These are phyloP conservation scores for Plebejus anna DNA, from an alignment of 2,888 invertebrate species.

Conservation along the genomic window DNA sequence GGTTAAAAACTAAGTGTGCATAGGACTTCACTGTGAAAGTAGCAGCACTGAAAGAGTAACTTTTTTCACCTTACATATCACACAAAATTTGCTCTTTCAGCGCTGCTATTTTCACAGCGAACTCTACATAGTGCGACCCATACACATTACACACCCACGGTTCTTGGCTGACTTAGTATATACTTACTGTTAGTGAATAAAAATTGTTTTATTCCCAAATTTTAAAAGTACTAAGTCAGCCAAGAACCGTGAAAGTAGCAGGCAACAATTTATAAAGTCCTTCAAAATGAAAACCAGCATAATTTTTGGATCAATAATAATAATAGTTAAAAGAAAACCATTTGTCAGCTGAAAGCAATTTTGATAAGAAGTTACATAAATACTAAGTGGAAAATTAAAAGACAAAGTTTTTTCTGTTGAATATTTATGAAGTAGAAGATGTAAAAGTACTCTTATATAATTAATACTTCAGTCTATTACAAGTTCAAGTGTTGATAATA, in stretches of 20 bases:
- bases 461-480: conserved; percentile 44
- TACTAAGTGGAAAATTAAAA: conserved; percentile 45
- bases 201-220: no score
- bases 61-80: no score
- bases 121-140: no score
- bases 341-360: conserved; percentile 39
- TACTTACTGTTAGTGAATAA: no score
- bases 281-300: background rate
- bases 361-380: conserved; percentile 37
- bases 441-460: conserved; percentile 53
- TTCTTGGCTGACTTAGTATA: no score
- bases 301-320: background rate
- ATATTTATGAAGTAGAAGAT: conserved; percentile 62
- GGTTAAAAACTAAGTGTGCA: no score
- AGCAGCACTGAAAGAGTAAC: no score
- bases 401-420: conserved; percentile 56
- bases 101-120: no score
- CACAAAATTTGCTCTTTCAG: no score
- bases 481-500: conserved; percentile 24
- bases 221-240: no score
- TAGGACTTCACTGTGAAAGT: no score
- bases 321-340: background rate
- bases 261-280: background rate
- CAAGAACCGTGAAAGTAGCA: background rate
- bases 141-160: no score